Conservation (phyloP, 35 echinoderm and acorn worm species). For the Eucidaris tribuloides region DNA sequence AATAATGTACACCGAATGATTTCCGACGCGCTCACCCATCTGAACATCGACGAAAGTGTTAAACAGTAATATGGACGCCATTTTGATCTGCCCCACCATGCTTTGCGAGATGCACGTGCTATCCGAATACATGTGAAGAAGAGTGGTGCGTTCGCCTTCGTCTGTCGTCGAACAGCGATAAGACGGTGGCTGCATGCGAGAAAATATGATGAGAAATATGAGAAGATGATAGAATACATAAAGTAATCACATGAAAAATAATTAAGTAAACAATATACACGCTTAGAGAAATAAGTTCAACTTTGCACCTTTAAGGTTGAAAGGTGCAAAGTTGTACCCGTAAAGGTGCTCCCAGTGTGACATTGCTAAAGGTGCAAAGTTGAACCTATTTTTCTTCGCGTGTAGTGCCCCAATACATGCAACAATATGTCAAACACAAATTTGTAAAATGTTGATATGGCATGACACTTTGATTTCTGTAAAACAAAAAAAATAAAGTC, state of each 20-base stretch:
- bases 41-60: constrained; percentile 93
- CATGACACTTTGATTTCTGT: too few species aligned
- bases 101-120: constrained; percentile 79
- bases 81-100: constrained; percentile 91
- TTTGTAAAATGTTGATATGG: too few species aligned
- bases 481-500: too few species aligned
- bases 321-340: too few species aligned
- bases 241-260: neutral
- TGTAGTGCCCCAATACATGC: too few species aligned
- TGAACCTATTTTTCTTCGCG: too few species aligned
- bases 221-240: neutral
- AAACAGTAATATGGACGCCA: constrained; percentile 90
- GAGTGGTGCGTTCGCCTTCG: constrained; percentile 18
- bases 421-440: too few species aligned
- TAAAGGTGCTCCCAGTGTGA: too few species aligned
- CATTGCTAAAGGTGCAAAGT: too few species aligned
- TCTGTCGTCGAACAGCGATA: constrained; percentile 78
- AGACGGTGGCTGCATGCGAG: constrained; percentile 63
- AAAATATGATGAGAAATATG: constrained; percentile 1
- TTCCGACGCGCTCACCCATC: constrained; percentile 60
- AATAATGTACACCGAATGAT: constrained; percentile 65
- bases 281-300: too few species aligned
- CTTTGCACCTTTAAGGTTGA: too few species aligned
- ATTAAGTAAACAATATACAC: too few species aligned
- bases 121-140: constrained; percentile 79